These are phyloP conservation scores for Anolis carolinensis DNA, from an alignment of 2,113 vertebrate genomes.

Conservation along the genomic window DNA sequence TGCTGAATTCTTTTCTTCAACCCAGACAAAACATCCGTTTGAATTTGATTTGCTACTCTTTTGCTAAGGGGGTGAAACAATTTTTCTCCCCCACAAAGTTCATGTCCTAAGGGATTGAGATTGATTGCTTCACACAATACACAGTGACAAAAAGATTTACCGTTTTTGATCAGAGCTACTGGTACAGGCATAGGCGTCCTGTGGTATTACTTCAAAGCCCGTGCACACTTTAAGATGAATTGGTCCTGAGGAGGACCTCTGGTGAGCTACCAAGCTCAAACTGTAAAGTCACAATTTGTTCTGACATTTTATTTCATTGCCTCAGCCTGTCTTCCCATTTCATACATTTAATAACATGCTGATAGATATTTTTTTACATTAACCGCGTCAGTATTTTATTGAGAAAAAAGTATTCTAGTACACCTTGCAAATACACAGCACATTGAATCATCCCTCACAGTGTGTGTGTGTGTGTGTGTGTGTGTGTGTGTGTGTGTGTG, in stretches of 20 bases:
- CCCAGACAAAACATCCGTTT: constrained; percentile 54
- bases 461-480: not conserved
- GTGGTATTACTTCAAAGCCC: constrained; percentile 57
- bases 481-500: not conserved
- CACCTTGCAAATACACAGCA: constrained; percentile 28
- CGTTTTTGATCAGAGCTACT: constrained; percentile 65
- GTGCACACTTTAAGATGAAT: constrained; percentile 58
- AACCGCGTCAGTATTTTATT: constrained; percentile 41
- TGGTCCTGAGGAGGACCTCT: constrained; percentile 42
- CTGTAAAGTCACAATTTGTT: constrained; percentile 50
- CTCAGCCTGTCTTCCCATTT: constrained; percentile 12
- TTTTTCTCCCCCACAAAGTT: constrained; percentile 52
- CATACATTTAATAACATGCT: constrained; percentile 44
- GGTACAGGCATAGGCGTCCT: not conserved
- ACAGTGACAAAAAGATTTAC: constrained; percentile 71
- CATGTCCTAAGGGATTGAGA: constrained; percentile 56
- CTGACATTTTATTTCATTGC: constrained; percentile 49
- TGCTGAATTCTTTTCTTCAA: constrained; percentile 29
- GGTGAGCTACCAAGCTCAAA: constrained; percentile 38
- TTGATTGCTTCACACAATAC: constrained; percentile 63
- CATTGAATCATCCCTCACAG: not conserved
- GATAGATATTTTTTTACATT: constrained; percentile 34
- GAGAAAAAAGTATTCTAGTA: constrained; percentile 38
- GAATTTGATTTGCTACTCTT: constrained; percentile 62
- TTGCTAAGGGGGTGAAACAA: constrained; percentile 42